Evolutionary conservation across 2,797 vertebrate species (phyloP).

Genomic region (Acropternis orthonyx): DNA sequence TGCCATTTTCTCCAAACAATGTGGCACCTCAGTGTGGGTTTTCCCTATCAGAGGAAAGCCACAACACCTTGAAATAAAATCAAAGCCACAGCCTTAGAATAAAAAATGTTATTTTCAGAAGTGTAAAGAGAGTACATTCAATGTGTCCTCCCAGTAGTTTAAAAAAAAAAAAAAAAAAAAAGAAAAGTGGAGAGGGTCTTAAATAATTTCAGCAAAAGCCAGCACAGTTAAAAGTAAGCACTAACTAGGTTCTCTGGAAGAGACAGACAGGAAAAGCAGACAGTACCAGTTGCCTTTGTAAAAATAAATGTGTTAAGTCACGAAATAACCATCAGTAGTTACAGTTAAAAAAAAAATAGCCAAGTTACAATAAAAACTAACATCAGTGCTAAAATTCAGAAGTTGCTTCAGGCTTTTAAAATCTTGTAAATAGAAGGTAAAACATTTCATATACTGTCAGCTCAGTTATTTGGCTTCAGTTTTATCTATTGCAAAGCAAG

Average conservation of each 20-base stretch:
- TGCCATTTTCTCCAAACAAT: not conserved
- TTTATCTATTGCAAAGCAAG: not conserved
- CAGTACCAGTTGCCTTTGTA: not conserved
- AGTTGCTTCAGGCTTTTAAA: not conserved
- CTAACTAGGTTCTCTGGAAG: not conserved
- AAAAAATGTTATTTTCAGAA: constrained; percentile 35
- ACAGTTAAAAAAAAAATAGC: not conserved
- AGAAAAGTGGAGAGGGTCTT: not conserved
- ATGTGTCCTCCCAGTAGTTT: not conserved
- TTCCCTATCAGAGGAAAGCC: constrained; percentile 4
- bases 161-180: not conserved
- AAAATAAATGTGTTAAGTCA: constrained; percentile 40
- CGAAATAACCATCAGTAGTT: constrained; percentile 23
- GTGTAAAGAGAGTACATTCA: not conserved
- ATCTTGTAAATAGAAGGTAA: not conserved
- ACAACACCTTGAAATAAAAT: not conserved
- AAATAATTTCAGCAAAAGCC: constrained; percentile 10
- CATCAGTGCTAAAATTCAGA: not conserved
- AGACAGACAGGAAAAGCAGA: not conserved
- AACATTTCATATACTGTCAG: not conserved
- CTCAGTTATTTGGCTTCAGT: not conserved
- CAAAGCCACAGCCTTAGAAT: not conserved
- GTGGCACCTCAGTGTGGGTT: not conserved
- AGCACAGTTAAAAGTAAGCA: not conserved
- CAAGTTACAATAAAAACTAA: not conserved